phyloP scores from a whole-genome alignment of 2,113 vertebrate species.

The Petromus typicus region DNA sequence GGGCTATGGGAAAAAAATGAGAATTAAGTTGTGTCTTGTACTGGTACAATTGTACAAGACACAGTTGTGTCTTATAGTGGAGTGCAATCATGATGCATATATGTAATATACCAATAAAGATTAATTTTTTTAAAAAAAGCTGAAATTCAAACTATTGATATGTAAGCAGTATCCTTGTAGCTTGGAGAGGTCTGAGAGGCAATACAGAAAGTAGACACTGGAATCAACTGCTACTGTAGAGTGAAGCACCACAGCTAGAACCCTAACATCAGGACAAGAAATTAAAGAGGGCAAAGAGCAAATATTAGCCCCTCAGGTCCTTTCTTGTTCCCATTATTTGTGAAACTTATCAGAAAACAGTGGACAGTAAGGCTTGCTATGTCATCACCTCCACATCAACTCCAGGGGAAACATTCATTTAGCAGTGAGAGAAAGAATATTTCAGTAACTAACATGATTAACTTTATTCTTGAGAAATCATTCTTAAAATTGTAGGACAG shows the following conservation, averaged over 20 bases:
- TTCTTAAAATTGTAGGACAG: neutral
- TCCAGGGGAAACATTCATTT: neutral
- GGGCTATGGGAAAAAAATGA: no score
- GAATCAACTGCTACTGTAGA: neutral
- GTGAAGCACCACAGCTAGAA: neutral
- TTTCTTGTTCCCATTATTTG: neutral
- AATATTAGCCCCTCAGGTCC: neutral
- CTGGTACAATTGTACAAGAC: no score
- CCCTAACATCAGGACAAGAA: neutral
- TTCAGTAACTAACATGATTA: neutral
- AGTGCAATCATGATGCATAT: no score
- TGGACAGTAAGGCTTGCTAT: neutral
- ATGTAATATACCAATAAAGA: no score
- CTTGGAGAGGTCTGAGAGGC: fast-evolving
- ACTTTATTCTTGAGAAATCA: neutral
- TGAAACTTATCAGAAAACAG: neutral
- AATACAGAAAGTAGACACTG: neutral
- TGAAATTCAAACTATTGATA: neutral
- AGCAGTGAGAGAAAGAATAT: neutral
- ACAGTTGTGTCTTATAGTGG: no score
- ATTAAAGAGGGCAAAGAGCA: neutral
- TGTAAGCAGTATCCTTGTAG: neutral
- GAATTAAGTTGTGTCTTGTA: no score
- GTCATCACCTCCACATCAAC: no score
- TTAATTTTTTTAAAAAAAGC: no score